phyloP scores from a whole-genome alignment of 2,797 vertebrate species.

The Danio aesculapii region DNA sequence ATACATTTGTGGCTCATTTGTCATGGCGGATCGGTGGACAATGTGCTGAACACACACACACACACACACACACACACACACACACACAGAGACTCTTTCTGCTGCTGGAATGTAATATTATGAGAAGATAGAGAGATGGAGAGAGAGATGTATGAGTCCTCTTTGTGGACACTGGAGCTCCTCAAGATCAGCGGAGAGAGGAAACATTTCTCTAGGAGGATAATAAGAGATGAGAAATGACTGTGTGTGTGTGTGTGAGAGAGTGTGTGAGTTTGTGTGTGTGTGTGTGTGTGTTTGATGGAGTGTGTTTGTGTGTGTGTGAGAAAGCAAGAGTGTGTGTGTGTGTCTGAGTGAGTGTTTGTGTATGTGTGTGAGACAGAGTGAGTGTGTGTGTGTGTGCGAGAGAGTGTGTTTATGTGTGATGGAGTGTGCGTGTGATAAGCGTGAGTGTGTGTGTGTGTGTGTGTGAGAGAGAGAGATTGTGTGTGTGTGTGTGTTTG shows the following conservation, averaged over 20 bases:
- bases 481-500: no score
- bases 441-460: no score
- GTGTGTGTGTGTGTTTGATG: no score
- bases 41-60: conserved; percentile 1
- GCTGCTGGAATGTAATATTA: conserved; percentile 45
- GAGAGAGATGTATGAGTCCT: conserved; percentile 35
- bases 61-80: neutral
- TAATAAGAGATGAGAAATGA: conserved; percentile 33
- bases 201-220: conserved; percentile 30
- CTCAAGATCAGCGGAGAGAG: conserved; percentile 10
- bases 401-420: neutral
- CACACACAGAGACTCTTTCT: conserved; percentile 38
- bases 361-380: neutral
- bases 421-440: neutral
- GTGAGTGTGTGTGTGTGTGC: neutral
- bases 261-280: neutral
- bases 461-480: no score
- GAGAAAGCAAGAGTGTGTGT: no score
- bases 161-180: conserved; percentile 37
- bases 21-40: conserved; percentile 30
- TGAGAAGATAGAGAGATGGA: conserved; percentile 28
- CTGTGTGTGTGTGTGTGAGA: conserved; percentile 20
- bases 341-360: neutral
- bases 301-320: no score
- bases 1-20: neutral